Evolutionary conservation across 1,140 invertebrate species (phyloP), one percentile per base, ranked within the genome.

Genomic region (Aradophagus sp.): DNA sequence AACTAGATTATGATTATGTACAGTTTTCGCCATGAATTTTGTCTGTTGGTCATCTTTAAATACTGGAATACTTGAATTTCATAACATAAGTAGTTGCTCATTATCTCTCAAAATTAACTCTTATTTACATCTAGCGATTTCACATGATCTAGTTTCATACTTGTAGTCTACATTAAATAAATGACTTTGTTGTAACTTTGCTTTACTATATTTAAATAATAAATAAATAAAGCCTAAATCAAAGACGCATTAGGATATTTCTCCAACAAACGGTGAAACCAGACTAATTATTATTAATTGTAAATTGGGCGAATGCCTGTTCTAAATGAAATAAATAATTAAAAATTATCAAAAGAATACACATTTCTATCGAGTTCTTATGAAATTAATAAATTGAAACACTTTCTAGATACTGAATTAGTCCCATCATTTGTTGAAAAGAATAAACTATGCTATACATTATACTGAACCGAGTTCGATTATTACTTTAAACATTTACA

Each of bases 211-310:
- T 59, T 53, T 58, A 58, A 52, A 58, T 68, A 59, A 59, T 47
- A 45, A 59, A 67, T 68, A 68, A 68, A 59, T 68, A 68, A 68
- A 68, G 38, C 47, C 26, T 53, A 52, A 36, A 53, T 38, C 11
- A 50, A 58, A 56, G 11, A 16, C 35, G n/a, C 23, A 47, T 35
- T 20, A 42, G 12, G 12, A 17, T n/a, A 26, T 45, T 50, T 12
- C 44, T 42, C 50, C 55, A 31, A n/a, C 5, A 35, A 31, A 32
- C 11, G 17, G 26, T 48, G 16, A 48, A 59, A 35, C 26, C n/a
- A n/a, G n/a, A n/a, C n/a, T n/a, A n/a, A n/a, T n/a, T n/a, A n/a
- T n/a, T n/a, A n/a, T n/a, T n/a, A 23, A 23, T 8, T 23, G 4
- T 23, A 8, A 23, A 23, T 5, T 5, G 4, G 20, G 20, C 20